Conservation (phyloP, 2,797 vertebrate species). For the Myioborus miniatus region DNA sequence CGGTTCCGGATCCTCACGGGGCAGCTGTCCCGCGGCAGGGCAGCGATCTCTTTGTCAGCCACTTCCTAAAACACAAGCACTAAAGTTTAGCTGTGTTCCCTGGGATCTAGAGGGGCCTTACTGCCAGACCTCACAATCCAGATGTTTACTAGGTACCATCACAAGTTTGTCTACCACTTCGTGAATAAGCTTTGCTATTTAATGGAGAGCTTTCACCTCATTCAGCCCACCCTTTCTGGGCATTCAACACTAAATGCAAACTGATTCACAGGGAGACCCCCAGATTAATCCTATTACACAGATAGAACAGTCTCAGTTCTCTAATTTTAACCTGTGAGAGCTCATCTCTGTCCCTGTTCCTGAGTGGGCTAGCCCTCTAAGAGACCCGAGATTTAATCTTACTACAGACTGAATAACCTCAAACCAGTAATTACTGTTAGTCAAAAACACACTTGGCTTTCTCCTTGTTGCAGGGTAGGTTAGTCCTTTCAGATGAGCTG, state of each 20-base stretch:
- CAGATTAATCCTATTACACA: not conserved
- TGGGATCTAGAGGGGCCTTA: not conserved
- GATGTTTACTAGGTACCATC: not conserved
- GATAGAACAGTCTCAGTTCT: not conserved
- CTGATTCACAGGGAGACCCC: not conserved
- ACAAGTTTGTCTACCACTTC: not conserved
- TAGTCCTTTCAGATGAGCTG: not conserved
- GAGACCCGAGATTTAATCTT: not conserved
- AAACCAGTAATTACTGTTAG: not conserved
- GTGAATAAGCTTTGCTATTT: not conserved
- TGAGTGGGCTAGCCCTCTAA: not conserved
- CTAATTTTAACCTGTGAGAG: not conserved
- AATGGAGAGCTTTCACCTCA: not conserved
- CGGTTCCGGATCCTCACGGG: constrained; percentile 90
- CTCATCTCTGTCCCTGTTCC: not conserved
- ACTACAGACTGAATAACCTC: not conserved
- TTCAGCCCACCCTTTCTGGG: not conserved
- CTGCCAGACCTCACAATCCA: not conserved
- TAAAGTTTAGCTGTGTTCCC: not conserved
- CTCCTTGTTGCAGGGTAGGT: not conserved
- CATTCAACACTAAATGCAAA: not conserved
- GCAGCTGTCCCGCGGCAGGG: constrained; percentile 91
- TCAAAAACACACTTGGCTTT: not conserved
- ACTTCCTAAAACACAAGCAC: constrained; percentile 78
- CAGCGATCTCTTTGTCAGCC: constrained; percentile 89